Percentiles rank a stretch among this genome's conserved stretches.
These are phyloP conservation scores for Nannospalax galili DNA, from an alignment of 2,113 vertebrate genomes.

Conservation along the genomic window DNA sequence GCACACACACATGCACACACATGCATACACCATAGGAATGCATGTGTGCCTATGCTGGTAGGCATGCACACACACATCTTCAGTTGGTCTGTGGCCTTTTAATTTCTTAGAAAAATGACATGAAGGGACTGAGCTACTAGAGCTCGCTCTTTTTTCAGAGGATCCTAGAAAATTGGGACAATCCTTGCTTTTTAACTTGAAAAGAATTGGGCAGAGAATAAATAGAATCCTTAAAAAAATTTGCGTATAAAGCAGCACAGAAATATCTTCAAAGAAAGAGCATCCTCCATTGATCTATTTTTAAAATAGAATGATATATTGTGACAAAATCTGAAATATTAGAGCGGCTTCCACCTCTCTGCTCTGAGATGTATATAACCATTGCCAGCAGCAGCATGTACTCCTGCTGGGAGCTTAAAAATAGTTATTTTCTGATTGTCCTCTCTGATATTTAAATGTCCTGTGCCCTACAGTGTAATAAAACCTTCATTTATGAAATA, in stretches of 20 bases:
- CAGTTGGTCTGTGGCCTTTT: slow-evolving; percentile 9
- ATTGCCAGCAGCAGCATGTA: slow-evolving; percentile 27
- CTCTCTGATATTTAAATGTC: slow-evolving; percentile 64
- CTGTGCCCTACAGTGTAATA: not conserved
- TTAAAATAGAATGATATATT: slow-evolving; percentile 66
- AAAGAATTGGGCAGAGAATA: slow-evolving; percentile 61
- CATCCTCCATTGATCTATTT: slow-evolving; percentile 69
- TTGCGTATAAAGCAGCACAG: slow-evolving; percentile 59
- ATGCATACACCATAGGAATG: not conserved
- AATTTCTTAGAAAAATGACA: slow-evolving; percentile 52
- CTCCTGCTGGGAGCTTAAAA: slow-evolving; percentile 66
- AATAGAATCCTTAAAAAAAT: slow-evolving; percentile 70
- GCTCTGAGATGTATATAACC: slow-evolving; percentile 21
- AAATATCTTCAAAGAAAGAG: slow-evolving; percentile 70
- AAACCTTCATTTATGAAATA: slow-evolving; percentile 45
- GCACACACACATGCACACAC: rapidly evolving
- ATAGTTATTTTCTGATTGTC: slow-evolving; percentile 79
- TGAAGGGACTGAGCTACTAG: slow-evolving; percentile 32
- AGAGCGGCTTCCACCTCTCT: slow-evolving; percentile 38
- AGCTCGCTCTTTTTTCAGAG: slow-evolving; percentile 49
- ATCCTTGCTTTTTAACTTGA: slow-evolving; percentile 63
- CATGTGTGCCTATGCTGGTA: not conserved
- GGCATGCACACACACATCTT: not conserved
- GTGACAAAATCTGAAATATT: slow-evolving; percentile 62
- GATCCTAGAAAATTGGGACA: slow-evolving; percentile 65